phyloP scores from a whole-genome alignment of 2,797 vertebrate genomes.

The Siniperca scherzeri region DNA sequence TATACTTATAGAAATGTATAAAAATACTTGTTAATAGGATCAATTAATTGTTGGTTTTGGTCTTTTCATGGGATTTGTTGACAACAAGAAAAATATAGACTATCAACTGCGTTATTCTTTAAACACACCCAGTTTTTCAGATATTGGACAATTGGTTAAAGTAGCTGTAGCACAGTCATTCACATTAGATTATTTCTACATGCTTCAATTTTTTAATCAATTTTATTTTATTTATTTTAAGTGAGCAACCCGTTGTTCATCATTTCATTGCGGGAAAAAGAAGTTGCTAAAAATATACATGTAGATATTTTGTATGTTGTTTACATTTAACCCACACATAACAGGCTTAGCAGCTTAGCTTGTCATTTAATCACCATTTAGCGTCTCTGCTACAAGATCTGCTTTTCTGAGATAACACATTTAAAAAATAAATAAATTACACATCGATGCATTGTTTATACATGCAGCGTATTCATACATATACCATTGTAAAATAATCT shows the following conservation, averaged over 20 bases:
- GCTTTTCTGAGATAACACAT: constrained; percentile 40
- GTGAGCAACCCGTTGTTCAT: background rate
- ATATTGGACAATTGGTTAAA: background rate
- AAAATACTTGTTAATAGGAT: background rate
- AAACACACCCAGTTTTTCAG: background rate
- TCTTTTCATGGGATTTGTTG: constrained; percentile 27
- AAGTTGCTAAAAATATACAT: background rate
- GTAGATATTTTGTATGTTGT: background rate
- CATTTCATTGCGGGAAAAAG: constrained; percentile 6
- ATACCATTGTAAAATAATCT: background rate
- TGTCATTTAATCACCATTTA: constrained; percentile 38
- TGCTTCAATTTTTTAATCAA: background rate
- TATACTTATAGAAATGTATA: too few species aligned
- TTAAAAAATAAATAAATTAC: background rate
- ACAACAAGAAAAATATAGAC: background rate
- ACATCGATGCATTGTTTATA: background rate
- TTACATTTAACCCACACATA: constrained; percentile 36
- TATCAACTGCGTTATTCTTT: constrained; percentile 1
- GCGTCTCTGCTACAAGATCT: constrained; percentile 21
- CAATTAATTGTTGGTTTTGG: constrained; percentile 10
- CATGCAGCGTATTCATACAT: background rate
- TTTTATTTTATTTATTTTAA: background rate
- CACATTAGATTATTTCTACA: background rate
- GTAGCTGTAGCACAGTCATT: constrained; percentile 4
- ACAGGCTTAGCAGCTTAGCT: constrained; percentile 45